Evolutionary conservation across 2,113 vertebrate genomes (phyloP).

Genomic region (Ctenomys sociabilis): DNA sequence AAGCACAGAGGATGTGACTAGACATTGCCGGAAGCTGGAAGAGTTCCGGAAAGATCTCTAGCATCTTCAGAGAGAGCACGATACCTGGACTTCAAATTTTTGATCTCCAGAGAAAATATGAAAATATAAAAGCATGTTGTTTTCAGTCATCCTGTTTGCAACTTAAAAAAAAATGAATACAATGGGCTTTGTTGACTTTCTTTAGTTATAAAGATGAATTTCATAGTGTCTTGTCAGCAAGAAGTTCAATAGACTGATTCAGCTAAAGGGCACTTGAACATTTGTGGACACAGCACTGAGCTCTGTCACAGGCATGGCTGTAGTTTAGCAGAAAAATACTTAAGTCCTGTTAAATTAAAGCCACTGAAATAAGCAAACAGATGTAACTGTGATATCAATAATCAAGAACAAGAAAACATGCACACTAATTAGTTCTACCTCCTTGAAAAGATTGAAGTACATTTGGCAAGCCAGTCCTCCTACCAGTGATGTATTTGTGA

Average conservation of each 20-base stretch:
- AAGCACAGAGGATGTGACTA: rapidly evolving
- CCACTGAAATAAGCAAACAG: neutral
- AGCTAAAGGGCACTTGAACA: rapidly evolving
- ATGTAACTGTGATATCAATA: neutral
- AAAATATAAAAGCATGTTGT: neutral
- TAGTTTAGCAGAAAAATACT: neutral
- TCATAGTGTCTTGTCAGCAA: neutral
- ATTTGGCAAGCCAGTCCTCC: neutral
- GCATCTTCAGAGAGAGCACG: too few species aligned
- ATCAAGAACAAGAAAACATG: neutral
- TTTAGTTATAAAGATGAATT: neutral
- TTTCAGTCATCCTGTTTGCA: neutral
- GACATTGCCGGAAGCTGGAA: neutral
- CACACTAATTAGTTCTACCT: neutral
- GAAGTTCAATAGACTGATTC: neutral
- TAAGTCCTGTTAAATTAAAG: neutral
- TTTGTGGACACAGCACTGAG: neutral
- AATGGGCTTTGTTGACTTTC: neutral
- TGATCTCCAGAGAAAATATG: neutral
- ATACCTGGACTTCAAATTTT: neutral
- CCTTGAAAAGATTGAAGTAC: neutral
- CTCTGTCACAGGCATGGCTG: too few species aligned
- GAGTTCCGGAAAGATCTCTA: too few species aligned
- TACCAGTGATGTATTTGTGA: neutral
- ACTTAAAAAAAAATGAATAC: neutral